Base-by-base conservation (phyloP, 2,888 invertebrate genomes). In the Terebella lapidaria region DNA sequence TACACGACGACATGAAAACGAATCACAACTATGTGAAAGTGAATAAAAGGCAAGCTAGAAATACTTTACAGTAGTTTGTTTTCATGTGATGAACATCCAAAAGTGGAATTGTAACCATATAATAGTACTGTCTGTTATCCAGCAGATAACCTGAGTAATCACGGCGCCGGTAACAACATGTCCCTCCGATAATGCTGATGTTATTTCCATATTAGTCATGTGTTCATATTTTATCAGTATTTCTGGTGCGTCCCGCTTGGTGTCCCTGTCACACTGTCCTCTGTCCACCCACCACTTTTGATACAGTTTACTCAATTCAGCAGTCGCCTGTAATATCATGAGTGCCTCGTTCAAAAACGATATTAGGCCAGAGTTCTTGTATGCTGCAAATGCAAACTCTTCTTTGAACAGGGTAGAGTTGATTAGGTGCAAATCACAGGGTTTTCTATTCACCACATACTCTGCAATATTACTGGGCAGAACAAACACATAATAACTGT, bases 251-350 rank as follows among this genome's bases (percentile, higher is more conserved):
- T 35, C 10, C n/a, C 42, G 42, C 42, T 35, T 35, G 42, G 10
- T 35, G 42, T 35, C 42, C 10, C 42, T 35, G 49, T 24, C 47
- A 27, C 61, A 61, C 18, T 58, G 35, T 4, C 58, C 56, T 15
- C 45, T 3, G 24, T 61, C 47, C 3, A 55, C 35, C 61, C 61
- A 61, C 61, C 61, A 61, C 28, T 58, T 58, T 1, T 55, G 47
- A 29, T 61, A 61, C 20, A 61, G 27, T 20, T 29, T 26, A n/a
- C 55, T 22, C 1, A 61, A 18, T 30, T 27, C 57, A 22, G 58
- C 58, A 30, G 51, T 58, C 2, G 22, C 42, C 25, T 58, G 35
- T 18, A 61, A 24, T 1, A 51, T 24, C 5, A 49, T 30, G 2
- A 61, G 54, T 4, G 52, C 61, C 22, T 55, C 49, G 55, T 55